Percentiles rank a stretch among this genome's conserved stretches.
These are phyloP conservation scores for Peromyscus leucopus DNA, from an alignment of 2,113 vertebrate genomes.

Conservation along the genomic window DNA sequence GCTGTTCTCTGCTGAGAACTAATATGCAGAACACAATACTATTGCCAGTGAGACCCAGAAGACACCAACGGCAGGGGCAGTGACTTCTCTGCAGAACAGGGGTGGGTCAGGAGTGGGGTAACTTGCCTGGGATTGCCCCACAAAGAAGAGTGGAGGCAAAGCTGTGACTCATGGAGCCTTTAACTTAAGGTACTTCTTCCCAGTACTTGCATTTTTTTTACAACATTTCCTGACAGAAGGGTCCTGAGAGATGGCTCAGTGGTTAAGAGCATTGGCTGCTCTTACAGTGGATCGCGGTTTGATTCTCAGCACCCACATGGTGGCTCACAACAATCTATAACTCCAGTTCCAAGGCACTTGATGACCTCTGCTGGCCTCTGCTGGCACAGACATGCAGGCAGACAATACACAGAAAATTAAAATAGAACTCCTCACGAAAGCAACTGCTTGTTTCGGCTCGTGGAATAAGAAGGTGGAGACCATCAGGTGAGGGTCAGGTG, in stretches of 20 bases:
- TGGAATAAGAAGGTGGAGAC: not conserved
- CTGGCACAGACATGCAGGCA: not conserved
- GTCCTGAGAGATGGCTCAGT: not conserved
- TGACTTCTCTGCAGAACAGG: rapidly evolving
- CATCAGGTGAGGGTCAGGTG: rapidly evolving
- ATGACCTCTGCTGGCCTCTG: not conserved
- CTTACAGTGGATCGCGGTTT: not conserved
- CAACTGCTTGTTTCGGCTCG: no score
- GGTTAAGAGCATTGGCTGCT: not conserved
- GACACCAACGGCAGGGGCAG: rapidly evolving
- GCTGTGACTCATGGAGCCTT: no score
- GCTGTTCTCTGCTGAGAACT: rapidly evolving
- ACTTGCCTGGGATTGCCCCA: not conserved
- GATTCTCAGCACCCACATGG: not conserved
- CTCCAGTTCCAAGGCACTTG: not conserved
- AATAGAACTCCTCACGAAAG: not conserved
- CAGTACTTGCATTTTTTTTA: rapidly evolving
- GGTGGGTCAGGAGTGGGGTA: rapidly evolving
- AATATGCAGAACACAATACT: rapidly evolving
- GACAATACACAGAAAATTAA: not conserved
- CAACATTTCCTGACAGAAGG: not conserved
- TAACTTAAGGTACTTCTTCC: not conserved
- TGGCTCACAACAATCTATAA: not conserved
- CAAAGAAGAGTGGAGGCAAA: no score
- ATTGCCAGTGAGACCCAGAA: rapidly evolving